A percentile compares a stretch with the other conserved stretches of the same genome.
Conservation (phyloP, 2,113 vertebrate genomes). For the Speoplatyrhinus poulsoni region DNA sequence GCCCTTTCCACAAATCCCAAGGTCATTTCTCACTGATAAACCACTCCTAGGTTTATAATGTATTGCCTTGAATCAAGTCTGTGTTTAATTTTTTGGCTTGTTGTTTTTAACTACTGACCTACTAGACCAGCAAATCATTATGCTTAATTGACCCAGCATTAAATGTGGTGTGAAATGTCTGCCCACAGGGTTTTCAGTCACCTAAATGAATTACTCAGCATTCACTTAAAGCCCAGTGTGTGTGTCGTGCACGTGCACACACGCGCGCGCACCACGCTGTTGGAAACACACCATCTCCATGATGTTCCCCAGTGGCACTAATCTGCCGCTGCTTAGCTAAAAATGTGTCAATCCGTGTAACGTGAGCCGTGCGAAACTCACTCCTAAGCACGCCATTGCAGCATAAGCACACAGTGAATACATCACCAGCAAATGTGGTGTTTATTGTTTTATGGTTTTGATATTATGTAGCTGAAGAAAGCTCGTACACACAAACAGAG, state of each 20-base stretch:
- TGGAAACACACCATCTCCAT: conserved; percentile 44
- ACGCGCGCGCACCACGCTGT: conserved; percentile 6
- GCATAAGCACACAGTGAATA: no score
- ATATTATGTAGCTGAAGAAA: no score
- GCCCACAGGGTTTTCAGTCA: conserved; percentile 61
- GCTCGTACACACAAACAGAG: not conserved
- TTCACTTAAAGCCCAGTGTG: conserved; percentile 55
- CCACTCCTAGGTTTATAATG: conserved; percentile 57
- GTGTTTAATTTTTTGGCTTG: conserved; percentile 16
- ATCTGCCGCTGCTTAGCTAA: conserved; percentile 21
- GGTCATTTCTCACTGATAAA: conserved; percentile 74
- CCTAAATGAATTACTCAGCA: conserved; percentile 72
- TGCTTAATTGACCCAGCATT: conserved; percentile 74
- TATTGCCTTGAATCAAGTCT: conserved; percentile 61
- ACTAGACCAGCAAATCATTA: conserved; percentile 65
- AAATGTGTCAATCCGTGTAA: not conserved
- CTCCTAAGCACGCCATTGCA: not conserved
- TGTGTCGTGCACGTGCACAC: not conserved
- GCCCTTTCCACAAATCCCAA: conserved; percentile 64
- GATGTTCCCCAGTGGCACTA: conserved; percentile 31
- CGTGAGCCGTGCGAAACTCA: not conserved
- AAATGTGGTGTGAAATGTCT: conserved; percentile 79
- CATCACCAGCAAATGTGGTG: no score
- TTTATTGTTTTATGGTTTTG: no score
- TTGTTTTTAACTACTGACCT: conserved; percentile 56